These are phyloP conservation scores for Bergia sp. DNA, from an alignment of 92 coral and sea anemone species.

Conservation along the genomic window DNA sequence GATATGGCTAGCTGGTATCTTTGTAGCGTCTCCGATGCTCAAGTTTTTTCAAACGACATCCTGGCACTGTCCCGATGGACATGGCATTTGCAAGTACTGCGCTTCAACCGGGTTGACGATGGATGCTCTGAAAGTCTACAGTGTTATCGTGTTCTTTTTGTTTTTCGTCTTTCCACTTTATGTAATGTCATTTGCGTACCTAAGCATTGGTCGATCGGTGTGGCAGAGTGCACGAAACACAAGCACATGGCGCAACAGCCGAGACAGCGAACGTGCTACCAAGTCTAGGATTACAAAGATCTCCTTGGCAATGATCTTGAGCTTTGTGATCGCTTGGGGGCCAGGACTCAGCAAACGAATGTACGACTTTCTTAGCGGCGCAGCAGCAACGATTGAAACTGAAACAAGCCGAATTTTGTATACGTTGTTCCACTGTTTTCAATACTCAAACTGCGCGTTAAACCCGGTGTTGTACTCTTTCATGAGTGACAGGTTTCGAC, in stretches of 20 bases:
- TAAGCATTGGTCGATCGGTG: conserved; percentile 70
- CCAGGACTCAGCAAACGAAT: conserved; percentile 52
- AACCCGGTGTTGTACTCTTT: conserved; percentile 82
- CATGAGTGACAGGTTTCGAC: conserved; percentile 83
- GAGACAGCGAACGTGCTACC: conserved; percentile 43
- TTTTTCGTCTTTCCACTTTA: conserved; percentile 71
- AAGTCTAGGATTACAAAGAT: conserved; percentile 81
- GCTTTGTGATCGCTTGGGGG: conserved; percentile 84
- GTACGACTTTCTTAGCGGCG: conserved; percentile 13
- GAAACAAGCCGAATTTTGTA: conserved; percentile 37
- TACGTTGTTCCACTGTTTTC: conserved; percentile 57
- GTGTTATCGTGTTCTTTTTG: conserved; percentile 40
- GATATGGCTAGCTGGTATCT: conserved; percentile 67
- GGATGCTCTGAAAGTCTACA: conserved; percentile 47
- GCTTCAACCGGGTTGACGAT: conserved; percentile 53
- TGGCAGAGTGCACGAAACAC: conserved; percentile 76
- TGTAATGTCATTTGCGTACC: conserved; percentile 68
- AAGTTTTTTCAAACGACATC: conserved; percentile 43
- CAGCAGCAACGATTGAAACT: not conserved
- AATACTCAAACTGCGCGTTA: conserved; percentile 80
- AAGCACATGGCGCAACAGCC: conserved; percentile 59
- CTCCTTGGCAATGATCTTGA: conserved; percentile 69
- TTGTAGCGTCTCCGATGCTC: conserved; percentile 63
- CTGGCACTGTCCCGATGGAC: not conserved
- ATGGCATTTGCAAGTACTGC: conserved; percentile 44